Evolutionary conservation across 2,113 vertebrate genomes (phyloP).

Genomic region (Mus pahari): DNA sequence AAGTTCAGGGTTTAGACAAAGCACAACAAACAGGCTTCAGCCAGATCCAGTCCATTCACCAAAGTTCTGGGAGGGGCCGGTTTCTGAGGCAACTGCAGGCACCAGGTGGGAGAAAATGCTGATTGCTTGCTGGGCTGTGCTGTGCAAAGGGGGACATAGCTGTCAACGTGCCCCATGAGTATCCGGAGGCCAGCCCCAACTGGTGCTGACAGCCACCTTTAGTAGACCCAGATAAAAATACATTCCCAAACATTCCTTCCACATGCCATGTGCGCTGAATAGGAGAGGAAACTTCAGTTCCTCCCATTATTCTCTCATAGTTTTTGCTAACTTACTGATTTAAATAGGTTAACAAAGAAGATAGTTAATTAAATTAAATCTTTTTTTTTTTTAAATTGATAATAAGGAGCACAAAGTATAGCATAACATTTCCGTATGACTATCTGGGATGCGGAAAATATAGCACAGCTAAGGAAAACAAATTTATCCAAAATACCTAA

Average conservation of each 20-base stretch:
- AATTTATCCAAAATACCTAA: slow-evolving; percentile 14
- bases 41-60: neutral
- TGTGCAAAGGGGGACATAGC: neutral
- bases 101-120: neutral
- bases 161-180: fast-evolving
- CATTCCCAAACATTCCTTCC: neutral
- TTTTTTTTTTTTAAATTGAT: neutral
- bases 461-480: neutral
- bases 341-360: neutral
- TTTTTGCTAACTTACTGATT: neutral
- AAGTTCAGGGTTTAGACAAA: neutral
- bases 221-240: neutral
- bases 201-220: neutral
- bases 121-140: neutral
- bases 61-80: neutral
- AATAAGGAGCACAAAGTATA: neutral
- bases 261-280: neutral
- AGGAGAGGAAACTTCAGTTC: neutral
- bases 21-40: slow-evolving; percentile 11
- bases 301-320: neutral
- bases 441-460: neutral
- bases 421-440: neutral
- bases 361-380: neutral
- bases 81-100: neutral
- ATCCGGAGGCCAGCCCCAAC: neutral